Percentiles rank a stretch among this genome's conserved stretches.
phyloP scores from a whole-genome alignment of 2,888 invertebrate species.

The Pterobdella sp. region DNA sequence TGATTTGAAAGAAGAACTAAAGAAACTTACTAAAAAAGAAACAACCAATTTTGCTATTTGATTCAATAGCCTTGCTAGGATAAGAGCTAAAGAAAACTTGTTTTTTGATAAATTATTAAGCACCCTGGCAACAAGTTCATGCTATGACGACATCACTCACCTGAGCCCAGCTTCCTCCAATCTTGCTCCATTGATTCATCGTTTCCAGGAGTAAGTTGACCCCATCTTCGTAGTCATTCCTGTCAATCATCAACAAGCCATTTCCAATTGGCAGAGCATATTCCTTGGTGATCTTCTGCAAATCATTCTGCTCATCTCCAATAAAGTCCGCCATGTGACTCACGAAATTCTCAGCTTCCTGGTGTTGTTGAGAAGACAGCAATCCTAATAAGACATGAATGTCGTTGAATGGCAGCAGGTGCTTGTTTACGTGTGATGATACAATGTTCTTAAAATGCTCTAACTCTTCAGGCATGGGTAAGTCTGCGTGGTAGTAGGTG shows the following conservation, averaged over 20 bases:
- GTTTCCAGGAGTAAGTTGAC: slow-evolving; percentile 9
- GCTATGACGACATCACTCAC: too few relatives aligned
- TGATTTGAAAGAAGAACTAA: too few relatives aligned
- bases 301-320: slow-evolving; percentile 24
- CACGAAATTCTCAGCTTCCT: slow-evolving; percentile 42
- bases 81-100: too few relatives aligned
- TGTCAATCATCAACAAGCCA: slow-evolving; percentile 47
- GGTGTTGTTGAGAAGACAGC: slow-evolving; percentile 44
- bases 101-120: too few relatives aligned
- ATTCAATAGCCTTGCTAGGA: too few relatives aligned
- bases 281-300: slow-evolving; percentile 33
- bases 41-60: too few relatives aligned
- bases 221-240: slow-evolving; percentile 14
- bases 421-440: slow-evolving; percentile 51
- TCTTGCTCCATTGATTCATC: slow-evolving; percentile 1
- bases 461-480: neutral
- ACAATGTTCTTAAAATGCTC: neutral
- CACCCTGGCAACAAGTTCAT: too few relatives aligned
- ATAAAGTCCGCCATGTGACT: slow-evolving; percentile 43
- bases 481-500: neutral
- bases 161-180: slow-evolving; percentile 30
- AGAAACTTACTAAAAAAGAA: too few relatives aligned
- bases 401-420: slow-evolving; percentile 55
- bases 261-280: slow-evolving; percentile 45
- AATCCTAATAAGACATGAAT: slow-evolving; percentile 50